Evolutionary conservation across 2,888 invertebrate genomes (phyloP).

Genomic region (Chaetogeoica ovagalla): DNA sequence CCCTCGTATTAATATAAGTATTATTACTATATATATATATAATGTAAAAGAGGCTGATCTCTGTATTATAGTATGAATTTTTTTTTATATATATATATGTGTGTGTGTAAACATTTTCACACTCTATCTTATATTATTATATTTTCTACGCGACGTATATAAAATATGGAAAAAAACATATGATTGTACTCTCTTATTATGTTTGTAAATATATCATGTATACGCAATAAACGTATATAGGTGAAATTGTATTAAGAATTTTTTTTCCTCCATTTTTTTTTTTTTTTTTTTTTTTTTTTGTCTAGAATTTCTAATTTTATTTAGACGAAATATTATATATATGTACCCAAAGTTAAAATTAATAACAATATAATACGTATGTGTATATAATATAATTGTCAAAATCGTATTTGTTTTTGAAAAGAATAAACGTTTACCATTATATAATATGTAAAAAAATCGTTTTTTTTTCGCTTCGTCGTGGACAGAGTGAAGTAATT

Average conservation of each 20-base stretch:
- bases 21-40: not conserved
- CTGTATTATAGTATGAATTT: conserved; percentile 14
- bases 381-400: conserved; percentile 23
- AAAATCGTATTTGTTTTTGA: conserved; percentile 44
- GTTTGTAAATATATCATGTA: conserved; percentile 16
- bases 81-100: not conserved
- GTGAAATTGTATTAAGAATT: not conserved
- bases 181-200: conserved; percentile 5
- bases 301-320: conserved; percentile 35
- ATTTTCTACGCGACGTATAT: conserved; percentile 19
- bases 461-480: not conserved
- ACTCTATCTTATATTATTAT: not conserved
- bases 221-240: not conserved
- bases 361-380: not conserved
- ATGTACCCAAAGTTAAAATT: conserved; percentile 20
- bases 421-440: conserved; percentile 42
- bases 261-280: not conserved
- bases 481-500: too few relatives aligned
- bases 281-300: conserved; percentile 14
- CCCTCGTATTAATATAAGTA: not conserved
- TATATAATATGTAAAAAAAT: not conserved
- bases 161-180: not conserved
- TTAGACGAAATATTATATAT: conserved; percentile 30
- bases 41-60: conserved; percentile 30
- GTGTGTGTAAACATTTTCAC: not conserved